A percentile compares a stretch with the other conserved stretches of the same genome.
phyloP scores from a whole-genome alignment of 2,797 vertebrate genomes.

The Phataginus tetradactyla region DNA sequence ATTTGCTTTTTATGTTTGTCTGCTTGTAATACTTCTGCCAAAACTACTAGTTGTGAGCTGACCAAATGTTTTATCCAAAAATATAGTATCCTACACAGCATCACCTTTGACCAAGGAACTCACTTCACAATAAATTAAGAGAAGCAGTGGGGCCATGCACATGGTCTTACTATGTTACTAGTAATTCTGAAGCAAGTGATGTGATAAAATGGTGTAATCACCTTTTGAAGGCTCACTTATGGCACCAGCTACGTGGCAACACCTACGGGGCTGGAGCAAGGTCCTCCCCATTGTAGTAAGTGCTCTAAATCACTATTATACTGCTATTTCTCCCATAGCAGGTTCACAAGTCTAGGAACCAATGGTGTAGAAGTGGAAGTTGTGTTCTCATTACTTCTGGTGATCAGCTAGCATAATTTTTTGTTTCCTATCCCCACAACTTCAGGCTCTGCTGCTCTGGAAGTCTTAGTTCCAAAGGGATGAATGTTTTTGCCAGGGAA shows the following conservation, averaged over 20 bases:
- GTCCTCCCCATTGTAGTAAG: not conserved
- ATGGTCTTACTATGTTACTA: not conserved
- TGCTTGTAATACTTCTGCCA: not conserved
- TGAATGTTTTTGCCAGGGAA: not conserved
- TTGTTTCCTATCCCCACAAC: not conserved
- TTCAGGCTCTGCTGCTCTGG: not conserved
- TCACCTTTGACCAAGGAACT: constrained; percentile 29
- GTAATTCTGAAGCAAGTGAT: not conserved
- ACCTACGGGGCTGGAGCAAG: not conserved
- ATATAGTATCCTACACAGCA: not conserved
- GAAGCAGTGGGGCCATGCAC: not conserved
- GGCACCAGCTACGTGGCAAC: not conserved
- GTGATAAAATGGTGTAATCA: not conserved
- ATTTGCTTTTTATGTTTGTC: constrained; percentile 30
- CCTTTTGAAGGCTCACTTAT: not conserved
- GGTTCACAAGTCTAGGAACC: not conserved
- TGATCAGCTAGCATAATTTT: not conserved
- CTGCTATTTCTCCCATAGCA: not conserved
- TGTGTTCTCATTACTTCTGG: not conserved
- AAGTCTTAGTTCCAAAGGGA: constrained; percentile 14
- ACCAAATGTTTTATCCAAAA: not conserved
- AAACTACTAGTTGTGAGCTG: constrained; percentile 2
- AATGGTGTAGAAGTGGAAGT: not conserved
- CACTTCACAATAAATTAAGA: not conserved
- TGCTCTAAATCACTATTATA: not conserved